Base-by-base conservation (phyloP, 2,113 vertebrate species). In the Aleadryas rufinucha region DNA sequence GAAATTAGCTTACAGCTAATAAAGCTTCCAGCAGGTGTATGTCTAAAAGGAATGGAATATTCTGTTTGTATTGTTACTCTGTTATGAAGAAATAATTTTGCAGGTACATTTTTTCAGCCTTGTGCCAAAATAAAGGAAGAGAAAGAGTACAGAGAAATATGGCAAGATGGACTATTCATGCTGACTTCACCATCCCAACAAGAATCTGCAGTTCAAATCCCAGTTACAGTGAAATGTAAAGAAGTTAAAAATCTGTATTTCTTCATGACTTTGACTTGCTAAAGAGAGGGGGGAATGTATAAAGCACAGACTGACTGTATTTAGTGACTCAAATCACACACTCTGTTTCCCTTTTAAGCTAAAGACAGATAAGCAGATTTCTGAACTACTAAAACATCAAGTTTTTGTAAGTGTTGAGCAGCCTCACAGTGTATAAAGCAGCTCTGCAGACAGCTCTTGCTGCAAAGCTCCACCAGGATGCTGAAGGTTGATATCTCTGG, bases 221-320 rank as follows among this genome's bases (percentile, higher is more conserved):
- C 72, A 95, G 90, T 97, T 94, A 89, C 47, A 66, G 26, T 83
- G 35, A 88, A 87, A 93, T 44, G 56, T 60, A 85, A 91, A 77
- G 16, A 84, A 92, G 56, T 80, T 92, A 75, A 94, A 95, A 96
- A 90, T 89, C 81, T 88, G 15, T 87, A 84, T 94, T 97, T 96
- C 96, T 93, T 96, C 57, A 64, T 65, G 45, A 81, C 61, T 95
- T 94, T 93, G 86, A 89, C 66, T 95, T 95, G 87, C 68, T 91
- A 31, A 23, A n/a, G 61, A 75, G 89, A 84, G 26, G 20, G 16
- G 61, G n/a, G 70, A 71, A 84, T 79, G 44, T 76, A 76, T 77
- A 90, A 97, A 97, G 42, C 86, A 91, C 54, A 85, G 77, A 31
- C 8, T 76, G 39, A 82, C 30, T 65, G 33, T 44, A 83, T 96